Percentiles rank a stretch among this genome's conserved stretches.
phyloP scores from a whole-genome alignment of 2,113 vertebrate species.

The Peromyscus polionotus region DNA sequence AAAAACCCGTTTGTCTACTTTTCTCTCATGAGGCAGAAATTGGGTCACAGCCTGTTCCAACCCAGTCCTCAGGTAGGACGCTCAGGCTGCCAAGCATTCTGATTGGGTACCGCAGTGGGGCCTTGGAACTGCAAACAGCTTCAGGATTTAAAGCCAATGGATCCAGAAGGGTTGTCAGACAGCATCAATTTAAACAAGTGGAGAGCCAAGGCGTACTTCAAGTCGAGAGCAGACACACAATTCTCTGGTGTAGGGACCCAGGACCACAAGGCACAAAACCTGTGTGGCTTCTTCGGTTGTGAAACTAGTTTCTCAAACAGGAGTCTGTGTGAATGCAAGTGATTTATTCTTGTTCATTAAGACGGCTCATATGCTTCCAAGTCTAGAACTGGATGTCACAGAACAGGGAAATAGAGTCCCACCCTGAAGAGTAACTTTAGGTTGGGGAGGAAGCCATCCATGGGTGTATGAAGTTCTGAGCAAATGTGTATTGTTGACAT shows the following conservation, averaged over 20 bases:
- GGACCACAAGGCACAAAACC: background rate
- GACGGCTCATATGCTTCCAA: background rate
- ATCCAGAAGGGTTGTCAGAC: background rate
- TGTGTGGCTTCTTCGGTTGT: background rate
- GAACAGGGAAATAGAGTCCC: background rate
- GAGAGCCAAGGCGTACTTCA: background rate
- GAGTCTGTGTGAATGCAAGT: background rate
- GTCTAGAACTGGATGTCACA: background rate
- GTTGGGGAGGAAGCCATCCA: too few species aligned
- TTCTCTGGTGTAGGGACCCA: background rate
- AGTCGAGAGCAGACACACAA: background rate
- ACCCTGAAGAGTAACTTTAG: background rate
- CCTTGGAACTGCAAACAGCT: background rate
- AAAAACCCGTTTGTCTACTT: conserved; percentile 6
- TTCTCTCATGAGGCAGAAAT: background rate
- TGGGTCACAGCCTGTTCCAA: conserved; percentile 25
- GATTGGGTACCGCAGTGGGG: background rate
- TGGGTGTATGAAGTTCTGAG: background rate
- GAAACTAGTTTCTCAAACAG: background rate
- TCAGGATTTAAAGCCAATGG: background rate
- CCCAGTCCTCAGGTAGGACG: background rate
- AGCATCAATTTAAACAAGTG: background rate
- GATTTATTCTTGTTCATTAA: conserved; percentile 2
- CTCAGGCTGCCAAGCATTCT: background rate
- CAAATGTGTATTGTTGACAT: background rate